phyloP scores from a whole-genome alignment of 2,888 invertebrate species.

The Gastracanthus pulcherrimus region DNA sequence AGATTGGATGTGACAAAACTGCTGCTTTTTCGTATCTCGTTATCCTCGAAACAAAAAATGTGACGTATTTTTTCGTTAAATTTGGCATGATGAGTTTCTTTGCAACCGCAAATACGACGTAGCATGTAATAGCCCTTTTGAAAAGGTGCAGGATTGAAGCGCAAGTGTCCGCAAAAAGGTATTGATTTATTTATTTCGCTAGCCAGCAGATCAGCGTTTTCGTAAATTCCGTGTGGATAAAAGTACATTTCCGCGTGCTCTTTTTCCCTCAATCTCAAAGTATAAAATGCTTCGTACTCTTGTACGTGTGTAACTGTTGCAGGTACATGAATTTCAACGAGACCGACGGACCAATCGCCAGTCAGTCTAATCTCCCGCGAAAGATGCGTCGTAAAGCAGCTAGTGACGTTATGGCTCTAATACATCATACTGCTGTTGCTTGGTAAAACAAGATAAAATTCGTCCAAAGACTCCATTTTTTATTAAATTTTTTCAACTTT shows the following conservation, averaged over 20 bases:
- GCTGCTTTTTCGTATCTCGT: not conserved
- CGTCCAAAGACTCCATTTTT: too few relatives aligned
- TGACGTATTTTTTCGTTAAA: not conserved
- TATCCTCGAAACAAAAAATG: not conserved
- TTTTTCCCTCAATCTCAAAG: constrained; percentile 59
- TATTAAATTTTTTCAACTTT: too few relatives aligned
- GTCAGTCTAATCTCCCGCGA: not conserved
- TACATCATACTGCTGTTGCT: too few relatives aligned
- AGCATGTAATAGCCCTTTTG: not conserved
- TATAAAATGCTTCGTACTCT: constrained; percentile 22
- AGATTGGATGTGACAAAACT: not conserved
- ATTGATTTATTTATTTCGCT: not conserved
- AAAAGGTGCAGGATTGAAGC: not conserved
- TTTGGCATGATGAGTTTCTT: not conserved
- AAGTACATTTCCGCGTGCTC: constrained; percentile 8
- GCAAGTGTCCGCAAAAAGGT: not conserved
- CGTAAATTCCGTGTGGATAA: not conserved
- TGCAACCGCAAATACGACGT: not conserved
- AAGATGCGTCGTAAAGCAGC: too few relatives aligned
- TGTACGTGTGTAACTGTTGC: not conserved
- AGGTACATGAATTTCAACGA: not conserved
- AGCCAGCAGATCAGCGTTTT: too few relatives aligned
- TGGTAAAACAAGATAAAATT: too few relatives aligned
- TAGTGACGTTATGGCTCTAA: too few relatives aligned
- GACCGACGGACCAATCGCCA: constrained; percentile 22